Percentiles rank a stretch among this genome's conserved stretches.
These are phyloP conservation scores for Embidobia sp. DNA, from an alignment of 2,888 invertebrate species.

Conservation along the genomic window DNA sequence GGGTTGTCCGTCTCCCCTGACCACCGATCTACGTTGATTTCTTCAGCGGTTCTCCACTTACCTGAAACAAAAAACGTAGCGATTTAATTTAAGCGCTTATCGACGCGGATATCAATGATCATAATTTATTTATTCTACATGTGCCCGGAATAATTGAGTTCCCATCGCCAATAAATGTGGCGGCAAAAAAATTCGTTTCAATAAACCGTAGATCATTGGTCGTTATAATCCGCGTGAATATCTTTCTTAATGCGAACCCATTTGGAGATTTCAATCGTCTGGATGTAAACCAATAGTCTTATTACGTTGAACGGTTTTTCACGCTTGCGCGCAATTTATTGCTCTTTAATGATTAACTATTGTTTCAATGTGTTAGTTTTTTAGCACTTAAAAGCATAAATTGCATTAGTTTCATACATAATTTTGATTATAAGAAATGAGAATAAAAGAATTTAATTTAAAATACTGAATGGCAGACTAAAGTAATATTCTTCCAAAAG, in stretches of 20 bases:
- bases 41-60: slow-evolving; percentile 32
- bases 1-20: slow-evolving; percentile 16
- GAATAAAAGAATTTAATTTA: too few relatives aligned
- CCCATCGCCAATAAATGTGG: slow-evolving; percentile 27
- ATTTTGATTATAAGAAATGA: too few relatives aligned
- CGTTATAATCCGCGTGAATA: slow-evolving; percentile 35
- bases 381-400: too few relatives aligned
- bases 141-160: slow-evolving; percentile 41
- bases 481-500: too few relatives aligned
- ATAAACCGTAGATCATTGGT: slow-evolving; percentile 25
- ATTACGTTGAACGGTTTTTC: too few relatives aligned
- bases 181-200: slow-evolving; percentile 23
- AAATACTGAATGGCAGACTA: too few relatives aligned
- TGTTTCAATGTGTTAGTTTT: too few relatives aligned
- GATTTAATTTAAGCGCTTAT: slow-evolving; percentile 37
- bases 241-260: slow-evolving; percentile 15
- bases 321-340: too few relatives aligned
- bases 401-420: too few relatives aligned
- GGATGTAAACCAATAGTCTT: too few relatives aligned
- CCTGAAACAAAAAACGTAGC: slow-evolving; percentile 47
- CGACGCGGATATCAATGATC: slow-evolving; percentile 16
- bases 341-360: too few relatives aligned
- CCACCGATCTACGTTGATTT: slow-evolving; percentile 4
- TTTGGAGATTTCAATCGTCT: slow-evolving; percentile 29
- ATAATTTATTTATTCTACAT: slow-evolving; percentile 36